Evolutionary conservation across 2,888 invertebrate species (phyloP).

Genomic region (Philaethria dido): DNA sequence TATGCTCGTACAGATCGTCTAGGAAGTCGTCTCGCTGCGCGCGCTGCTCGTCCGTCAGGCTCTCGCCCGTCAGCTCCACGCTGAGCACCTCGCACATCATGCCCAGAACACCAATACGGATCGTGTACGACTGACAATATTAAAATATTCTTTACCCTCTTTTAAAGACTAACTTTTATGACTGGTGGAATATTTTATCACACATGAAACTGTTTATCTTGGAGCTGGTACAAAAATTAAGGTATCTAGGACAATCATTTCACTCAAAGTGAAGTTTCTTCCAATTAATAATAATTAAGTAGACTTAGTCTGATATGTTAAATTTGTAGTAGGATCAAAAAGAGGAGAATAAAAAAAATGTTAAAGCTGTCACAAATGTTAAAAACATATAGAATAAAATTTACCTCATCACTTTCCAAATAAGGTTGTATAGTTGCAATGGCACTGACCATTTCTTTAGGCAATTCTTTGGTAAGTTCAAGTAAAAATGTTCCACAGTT

Average conservation of each 20-base stretch:
- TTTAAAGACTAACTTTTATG: too few relatives aligned
- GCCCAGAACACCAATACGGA: conserved; percentile 92
- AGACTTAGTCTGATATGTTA: too few relatives aligned
- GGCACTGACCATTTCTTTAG: conserved; percentile 84
- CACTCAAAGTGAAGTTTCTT: too few relatives aligned
- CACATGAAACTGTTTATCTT: too few relatives aligned
- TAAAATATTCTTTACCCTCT: too few relatives aligned
- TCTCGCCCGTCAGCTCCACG: conserved; percentile 88
- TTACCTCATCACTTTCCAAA: conserved; percentile 84
- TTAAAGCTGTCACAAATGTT: not conserved
- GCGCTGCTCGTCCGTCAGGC: conserved; percentile 86
- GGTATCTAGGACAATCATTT: too few relatives aligned
- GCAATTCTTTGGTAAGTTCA: conserved; percentile 85
- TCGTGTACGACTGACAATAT: conserved; percentile 81
- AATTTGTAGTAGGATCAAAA: too few relatives aligned
- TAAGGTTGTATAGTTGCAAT: conserved; percentile 85
- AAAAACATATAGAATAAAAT: not conserved
- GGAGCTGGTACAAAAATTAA: too few relatives aligned
- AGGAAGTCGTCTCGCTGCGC: conserved; percentile 91
- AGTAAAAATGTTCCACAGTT: conserved; percentile 84
- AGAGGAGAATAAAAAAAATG: too few relatives aligned
- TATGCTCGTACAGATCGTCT: conserved; percentile 90
- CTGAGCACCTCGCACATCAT: conserved; percentile 92
- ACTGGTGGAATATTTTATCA: too few relatives aligned
- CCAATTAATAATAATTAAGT: too few relatives aligned